Evolutionary conservation across 1,140 invertebrate genomes (phyloP), one percentile per base, ranked within the genome.

Genomic region (Danaus melanippus): DNA sequence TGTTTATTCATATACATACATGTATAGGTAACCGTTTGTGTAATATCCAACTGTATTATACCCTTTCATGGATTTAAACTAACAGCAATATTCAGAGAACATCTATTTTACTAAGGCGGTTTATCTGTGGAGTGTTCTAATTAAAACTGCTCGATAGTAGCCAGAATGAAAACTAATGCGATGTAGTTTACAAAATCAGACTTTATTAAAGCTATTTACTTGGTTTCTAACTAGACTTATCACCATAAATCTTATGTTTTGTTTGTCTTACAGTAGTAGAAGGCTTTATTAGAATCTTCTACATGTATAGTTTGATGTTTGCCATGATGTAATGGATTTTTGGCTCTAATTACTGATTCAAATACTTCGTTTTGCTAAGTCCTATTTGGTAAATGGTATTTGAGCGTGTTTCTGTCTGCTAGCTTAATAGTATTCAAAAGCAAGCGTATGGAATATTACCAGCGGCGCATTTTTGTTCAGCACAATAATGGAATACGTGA

Each of bases 401-500:
- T 12, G 1, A 39, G 49, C 40, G 15, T n/a, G 15, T 40, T 40
- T 12, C 56, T 56, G 45, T 67, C n/a, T n/a, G n/a, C n/a, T 71
- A 64, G 58, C 64, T 67, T 79, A 81, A 79, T 77, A 56, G 68
- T 60, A 78, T 78, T 73, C 64, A 71, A 56, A 53, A 69, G 66
- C 50, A 64, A 62, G 67, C 59, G 66, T 62, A 79, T 79, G 64
- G 66, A 64, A 77, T 78, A 76, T 81, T 79, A 80, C 69, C 58
- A 67, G 66, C 66, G 65, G 64, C 71, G 68, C 66, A 75, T 76
- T 83, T 81, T 76, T 74, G 67, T 79, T 50, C 44, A 66, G 64
- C 66, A 77, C 75, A 80, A 76, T 76, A 73, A 79, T 70, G 72
- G 65, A 79, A 84, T 81, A 67, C 68, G 48, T 58, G 61, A 64